Evolutionary conservation across 2,113 vertebrate species (phyloP).

Genomic region (Hydrolagus affinis): DNA sequence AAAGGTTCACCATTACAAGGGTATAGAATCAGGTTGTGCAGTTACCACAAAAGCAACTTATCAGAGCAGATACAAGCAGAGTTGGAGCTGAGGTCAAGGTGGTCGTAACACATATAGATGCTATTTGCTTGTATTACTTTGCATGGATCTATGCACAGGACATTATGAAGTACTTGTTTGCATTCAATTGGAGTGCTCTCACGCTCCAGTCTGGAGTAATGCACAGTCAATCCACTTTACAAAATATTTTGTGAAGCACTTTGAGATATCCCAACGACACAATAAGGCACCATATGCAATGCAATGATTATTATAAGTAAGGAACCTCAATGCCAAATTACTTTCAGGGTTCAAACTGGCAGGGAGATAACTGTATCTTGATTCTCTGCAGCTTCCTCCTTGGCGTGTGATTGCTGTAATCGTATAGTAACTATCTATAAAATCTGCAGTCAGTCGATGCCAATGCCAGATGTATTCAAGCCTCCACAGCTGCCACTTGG

Average conservation of each 20-base stretch:
- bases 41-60: background rate
- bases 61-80: background rate
- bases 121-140: background rate
- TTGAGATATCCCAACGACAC: too few relatives aligned
- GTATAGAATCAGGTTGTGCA: background rate
- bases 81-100: background rate
- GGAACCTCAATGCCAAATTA: background rate
- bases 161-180: too few relatives aligned
- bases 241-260: too few relatives aligned
- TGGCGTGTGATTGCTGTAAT: conserved; percentile 6
- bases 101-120: background rate
- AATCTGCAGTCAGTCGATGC: background rate
- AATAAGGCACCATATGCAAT: too few relatives aligned
- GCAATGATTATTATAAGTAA: background rate
- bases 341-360: background rate
- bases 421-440: conserved; percentile 2
- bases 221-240: too few relatives aligned
- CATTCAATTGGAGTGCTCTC: background rate
- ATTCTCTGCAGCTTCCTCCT: background rate
- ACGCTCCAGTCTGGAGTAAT: background rate
- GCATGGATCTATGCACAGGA: background rate
- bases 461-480: conserved; percentile 12
- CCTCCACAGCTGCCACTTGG: conserved; percentile 19
- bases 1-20: background rate
- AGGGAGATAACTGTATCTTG: background rate